A percentile compares a stretch with the other conserved stretches of the same genome.
phyloP scores from a whole-genome alignment of 2,113 vertebrate genomes.

The Capreolus pygargus region DNA sequence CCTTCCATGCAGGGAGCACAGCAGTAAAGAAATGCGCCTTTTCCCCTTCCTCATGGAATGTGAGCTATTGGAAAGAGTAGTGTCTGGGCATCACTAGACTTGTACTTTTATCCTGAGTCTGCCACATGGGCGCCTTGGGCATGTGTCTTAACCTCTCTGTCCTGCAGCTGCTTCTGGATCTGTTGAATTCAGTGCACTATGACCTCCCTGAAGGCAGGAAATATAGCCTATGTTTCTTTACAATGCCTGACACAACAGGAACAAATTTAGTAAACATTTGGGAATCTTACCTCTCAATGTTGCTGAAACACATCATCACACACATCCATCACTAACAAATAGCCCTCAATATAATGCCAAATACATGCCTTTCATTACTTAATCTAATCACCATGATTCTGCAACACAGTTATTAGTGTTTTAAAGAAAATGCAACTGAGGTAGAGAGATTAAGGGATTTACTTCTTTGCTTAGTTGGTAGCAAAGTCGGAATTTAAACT shows the following conservation, averaged over 20 bases:
- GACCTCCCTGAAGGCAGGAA: neutral
- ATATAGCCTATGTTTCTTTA: neutral
- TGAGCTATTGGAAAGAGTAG: neutral
- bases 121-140: neutral
- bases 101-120: neutral
- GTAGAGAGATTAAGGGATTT: neutral
- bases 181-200: neutral
- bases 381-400: neutral
- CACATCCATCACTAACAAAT: neutral
- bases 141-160: slow-evolving; percentile 28
- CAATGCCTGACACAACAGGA: neutral
- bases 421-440: neutral
- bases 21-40: neutral
- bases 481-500: neutral
- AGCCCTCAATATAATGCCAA: neutral
- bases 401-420: neutral
- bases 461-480: neutral
- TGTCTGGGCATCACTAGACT: neutral
- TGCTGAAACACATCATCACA: neutral
- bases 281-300: slow-evolving; percentile 19
- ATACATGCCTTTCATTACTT: neutral
- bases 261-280: slow-evolving; percentile 22
- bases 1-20: neutral
- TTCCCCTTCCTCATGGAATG: neutral
- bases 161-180: neutral